These are phyloP conservation scores for Centropristis striata DNA, from an alignment of 2,113 vertebrate genomes.

Conservation along the genomic window DNA sequence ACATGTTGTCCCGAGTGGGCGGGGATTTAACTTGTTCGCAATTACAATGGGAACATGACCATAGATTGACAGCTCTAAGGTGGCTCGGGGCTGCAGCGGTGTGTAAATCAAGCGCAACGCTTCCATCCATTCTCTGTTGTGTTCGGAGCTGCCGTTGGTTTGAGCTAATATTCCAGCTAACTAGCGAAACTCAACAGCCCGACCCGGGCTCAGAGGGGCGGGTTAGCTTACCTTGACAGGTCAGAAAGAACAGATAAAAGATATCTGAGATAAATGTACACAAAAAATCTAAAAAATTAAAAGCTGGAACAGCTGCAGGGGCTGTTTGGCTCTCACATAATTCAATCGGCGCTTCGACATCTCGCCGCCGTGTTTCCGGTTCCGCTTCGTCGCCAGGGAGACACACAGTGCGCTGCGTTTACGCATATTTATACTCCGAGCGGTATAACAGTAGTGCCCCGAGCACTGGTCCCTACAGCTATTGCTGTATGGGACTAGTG, in stretches of 20 bases:
- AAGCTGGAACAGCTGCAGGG: neutral
- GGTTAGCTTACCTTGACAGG: constrained; percentile 62
- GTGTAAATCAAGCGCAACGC: neutral
- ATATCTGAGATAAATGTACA: neutral
- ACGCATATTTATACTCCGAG: constrained; percentile 48
- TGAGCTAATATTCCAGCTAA: constrained; percentile 27
- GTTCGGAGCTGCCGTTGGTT: neutral
- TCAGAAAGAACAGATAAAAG: neutral
- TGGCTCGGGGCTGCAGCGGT: fast-evolving
- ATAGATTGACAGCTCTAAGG: fast-evolving
- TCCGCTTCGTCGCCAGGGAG: constrained; percentile 59
- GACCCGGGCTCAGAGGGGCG: too few relatives aligned
- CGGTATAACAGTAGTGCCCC: too few relatives aligned
- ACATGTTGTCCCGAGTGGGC: neutral
- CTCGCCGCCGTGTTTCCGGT: constrained; percentile 61
- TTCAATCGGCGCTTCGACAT: constrained; percentile 56
- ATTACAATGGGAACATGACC: fast-evolving
- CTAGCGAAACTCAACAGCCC: neutral
- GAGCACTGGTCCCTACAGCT: too few relatives aligned
- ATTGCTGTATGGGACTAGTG: too few relatives aligned
- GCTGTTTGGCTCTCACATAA: constrained; percentile 60
- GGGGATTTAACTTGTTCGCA: neutral
- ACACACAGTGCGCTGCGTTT: constrained; percentile 19
- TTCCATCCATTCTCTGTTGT: constrained; percentile 1
- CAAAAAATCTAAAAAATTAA: neutral